These are phyloP conservation scores for Heliconius hermathena DNA, from an alignment of 1,140 invertebrate genomes.

Conservation along the genomic window DNA sequence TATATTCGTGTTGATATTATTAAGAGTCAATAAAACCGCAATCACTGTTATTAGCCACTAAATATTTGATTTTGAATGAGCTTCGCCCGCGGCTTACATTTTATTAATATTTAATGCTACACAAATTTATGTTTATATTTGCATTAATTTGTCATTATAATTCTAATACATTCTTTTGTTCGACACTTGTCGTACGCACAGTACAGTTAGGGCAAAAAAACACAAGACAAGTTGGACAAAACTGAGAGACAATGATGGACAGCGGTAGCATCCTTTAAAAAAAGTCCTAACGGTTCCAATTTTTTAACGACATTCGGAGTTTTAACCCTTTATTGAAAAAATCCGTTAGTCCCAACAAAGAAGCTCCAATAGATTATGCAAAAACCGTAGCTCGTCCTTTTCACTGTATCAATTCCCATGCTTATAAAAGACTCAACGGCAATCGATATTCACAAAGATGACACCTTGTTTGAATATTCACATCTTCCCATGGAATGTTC, in stretches of 20 bases:
- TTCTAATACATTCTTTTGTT: conserved; percentile 53
- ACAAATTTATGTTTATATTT: conserved; percentile 47
- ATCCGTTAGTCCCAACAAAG: conserved; percentile 71
- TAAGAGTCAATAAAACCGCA: conserved; percentile 46
- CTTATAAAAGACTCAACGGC: conserved; percentile 64
- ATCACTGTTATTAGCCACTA: conserved; percentile 36
- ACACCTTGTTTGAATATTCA: conserved; percentile 81
- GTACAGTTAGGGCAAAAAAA: conserved; percentile 45
- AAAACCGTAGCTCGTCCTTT: conserved; percentile 73
- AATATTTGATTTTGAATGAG: conserved; percentile 31
- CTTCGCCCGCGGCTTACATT: conserved; percentile 31
- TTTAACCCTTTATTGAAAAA: conserved; percentile 68
- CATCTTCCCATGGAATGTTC: conserved; percentile 73
- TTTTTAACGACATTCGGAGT: conserved; percentile 61
- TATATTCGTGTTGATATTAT: conserved; percentile 32
- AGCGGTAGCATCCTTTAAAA: conserved; percentile 37
- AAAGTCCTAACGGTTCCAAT: conserved; percentile 67
- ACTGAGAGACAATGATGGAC: neutral
- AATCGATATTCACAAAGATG: conserved; percentile 80
- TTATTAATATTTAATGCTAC: conserved; percentile 41
- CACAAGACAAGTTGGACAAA: neutral
- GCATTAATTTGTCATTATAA: conserved; percentile 54
- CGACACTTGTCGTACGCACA: conserved; percentile 49
- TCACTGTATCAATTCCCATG: conserved; percentile 78
- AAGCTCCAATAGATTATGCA: conserved; percentile 76